Evolutionary conservation across 2,113 vertebrate genomes (phyloP).

Genomic region (Talpa occidentalis): DNA sequence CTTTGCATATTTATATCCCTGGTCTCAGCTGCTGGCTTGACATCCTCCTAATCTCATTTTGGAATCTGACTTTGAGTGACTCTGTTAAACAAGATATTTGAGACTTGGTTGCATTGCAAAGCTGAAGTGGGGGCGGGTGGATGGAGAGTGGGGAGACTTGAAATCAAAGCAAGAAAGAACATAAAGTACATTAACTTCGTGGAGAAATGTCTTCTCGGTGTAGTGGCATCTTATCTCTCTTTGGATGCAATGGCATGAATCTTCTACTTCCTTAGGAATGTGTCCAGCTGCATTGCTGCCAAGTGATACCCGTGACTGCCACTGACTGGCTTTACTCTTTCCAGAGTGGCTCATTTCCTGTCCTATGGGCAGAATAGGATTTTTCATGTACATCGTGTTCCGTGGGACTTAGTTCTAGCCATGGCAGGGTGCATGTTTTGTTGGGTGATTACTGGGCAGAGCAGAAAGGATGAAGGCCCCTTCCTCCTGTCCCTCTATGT

Average conservation of each 20-base stretch:
- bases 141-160: not conserved
- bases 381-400: fast-evolving
- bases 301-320: not conserved
- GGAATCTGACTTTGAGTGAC: not conserved
- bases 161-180: not conserved
- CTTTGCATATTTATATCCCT: not conserved
- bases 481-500: not conserved
- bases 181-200: not conserved
- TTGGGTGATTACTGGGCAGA: not conserved
- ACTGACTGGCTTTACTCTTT: not conserved
- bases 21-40: not conserved
- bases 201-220: not conserved
- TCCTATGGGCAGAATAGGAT: not conserved
- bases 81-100: not conserved
- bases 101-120: not conserved
- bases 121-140: not conserved
- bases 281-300: not conserved
- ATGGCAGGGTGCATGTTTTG: not conserved
- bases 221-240: not conserved
- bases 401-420: not conserved
- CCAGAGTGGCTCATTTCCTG: not conserved
- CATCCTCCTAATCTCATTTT: not conserved
- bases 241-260: fast-evolving
- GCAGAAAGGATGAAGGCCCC: not conserved
- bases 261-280: not conserved